Evolutionary conservation across 2,888 invertebrate species (phyloP), one percentile per base, ranked within the genome.

Genomic region (Caradrina kadenii): DNA sequence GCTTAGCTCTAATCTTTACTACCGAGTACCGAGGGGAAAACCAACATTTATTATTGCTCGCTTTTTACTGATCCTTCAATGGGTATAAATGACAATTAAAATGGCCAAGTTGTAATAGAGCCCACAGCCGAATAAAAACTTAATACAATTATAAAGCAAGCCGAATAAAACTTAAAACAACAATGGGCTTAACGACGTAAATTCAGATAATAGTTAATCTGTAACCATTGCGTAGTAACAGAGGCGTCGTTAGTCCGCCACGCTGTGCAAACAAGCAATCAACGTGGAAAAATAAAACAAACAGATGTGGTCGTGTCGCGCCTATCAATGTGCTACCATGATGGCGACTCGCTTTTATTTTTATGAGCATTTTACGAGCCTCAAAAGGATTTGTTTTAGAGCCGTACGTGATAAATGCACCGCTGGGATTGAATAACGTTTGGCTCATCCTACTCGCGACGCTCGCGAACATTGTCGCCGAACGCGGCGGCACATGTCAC

Each of bases 201-300:
- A 63, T 72, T 70, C 54, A 54, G 66, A 48, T 65, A 74, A 80
- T 68, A 74, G 69, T 72, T 77, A 76, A 80, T 82, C 73, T 68
- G 74, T 62, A 69, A 74, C 75, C 79, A 83, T 83, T 79, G 84
- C 82, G 75, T 76, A 73, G 79, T 74, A 68, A 76, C 73, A 82
- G 58, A 63, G 75, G 72, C 67, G 72, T 82, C 84, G 84, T 82
- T 73, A 82, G 79, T 60, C 62, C 31, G 63, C 73, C 67, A 26
- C 67, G 73, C 74, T 69, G 79, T 64, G 77, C 84, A 82, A 84
- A 84, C 84, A 82, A 82, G 82, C 82, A 84, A 84, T 84, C 84
- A 84, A 66, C 73, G 75, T 66, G 67, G 63, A 82, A 81, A 84
- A 82, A 82, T 81, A 82, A 84, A 84, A 79, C 81, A 81, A 82